Percentiles rank a stretch among this genome's conserved stretches.
Conservation (phyloP, 2,888 invertebrate species). For the Ceraclea dissimilis region DNA sequence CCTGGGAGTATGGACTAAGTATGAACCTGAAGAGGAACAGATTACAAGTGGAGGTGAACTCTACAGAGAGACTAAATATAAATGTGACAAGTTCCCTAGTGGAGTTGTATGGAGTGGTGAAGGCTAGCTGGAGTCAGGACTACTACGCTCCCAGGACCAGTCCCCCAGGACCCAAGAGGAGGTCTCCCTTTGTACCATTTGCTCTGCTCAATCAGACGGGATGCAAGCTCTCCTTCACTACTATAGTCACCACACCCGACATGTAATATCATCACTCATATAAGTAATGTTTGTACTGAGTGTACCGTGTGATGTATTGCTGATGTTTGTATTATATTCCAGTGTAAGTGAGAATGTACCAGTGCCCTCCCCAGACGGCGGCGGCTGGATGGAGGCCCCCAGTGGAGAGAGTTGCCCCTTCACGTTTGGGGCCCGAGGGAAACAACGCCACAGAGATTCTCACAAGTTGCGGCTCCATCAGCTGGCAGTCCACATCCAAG, state of each 20-base stretch:
- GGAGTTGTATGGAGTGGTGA: constrained; percentile 72
- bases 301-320: too few relatives aligned
- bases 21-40: constrained; percentile 51
- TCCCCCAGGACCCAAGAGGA: constrained; percentile 58
- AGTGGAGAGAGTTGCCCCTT: constrained; percentile 77
- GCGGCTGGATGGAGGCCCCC: constrained; percentile 65
- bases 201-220: constrained; percentile 90
- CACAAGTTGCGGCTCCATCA: constrained; percentile 78
- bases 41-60: constrained; percentile 54
- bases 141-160: constrained; percentile 53
- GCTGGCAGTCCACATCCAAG: constrained; percentile 80
- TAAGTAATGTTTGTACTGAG: not conserved
- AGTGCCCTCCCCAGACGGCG: constrained; percentile 38
- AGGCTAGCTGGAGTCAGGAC: constrained; percentile 80
- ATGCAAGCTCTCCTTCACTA: constrained; percentile 76
- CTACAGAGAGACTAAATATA: constrained; percentile 70
- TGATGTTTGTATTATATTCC: not conserved
- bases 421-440: constrained; percentile 73
- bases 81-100: constrained; percentile 86
- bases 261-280: constrained; percentile 41
- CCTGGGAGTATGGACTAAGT: constrained; percentile 62
- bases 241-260: constrained; percentile 65
- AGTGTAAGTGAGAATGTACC: constrained; percentile 29
- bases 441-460: constrained; percentile 62
- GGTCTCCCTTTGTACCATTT: constrained; percentile 92